Evolutionary conservation across 2,888 invertebrate species (phyloP).

Genomic region (Alloscopus bannaensis): DNA sequence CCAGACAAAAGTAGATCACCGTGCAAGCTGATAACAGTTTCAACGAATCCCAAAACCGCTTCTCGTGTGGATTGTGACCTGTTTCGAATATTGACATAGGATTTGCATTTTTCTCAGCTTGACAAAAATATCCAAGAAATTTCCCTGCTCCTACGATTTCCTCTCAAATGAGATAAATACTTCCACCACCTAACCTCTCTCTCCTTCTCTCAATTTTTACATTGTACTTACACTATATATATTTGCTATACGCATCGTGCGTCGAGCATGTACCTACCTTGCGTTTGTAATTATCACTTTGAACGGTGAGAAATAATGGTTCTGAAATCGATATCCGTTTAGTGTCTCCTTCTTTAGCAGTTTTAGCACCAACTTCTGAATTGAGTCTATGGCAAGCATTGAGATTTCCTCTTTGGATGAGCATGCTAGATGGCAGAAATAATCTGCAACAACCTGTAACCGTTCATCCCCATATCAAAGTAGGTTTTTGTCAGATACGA

Average conservation of each 20-base stretch:
- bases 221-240: too few species aligned
- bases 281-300: slow-evolving; percentile 67
- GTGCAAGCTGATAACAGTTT: slow-evolving; percentile 61
- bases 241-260: too few species aligned
- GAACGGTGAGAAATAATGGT: slow-evolving; percentile 61
- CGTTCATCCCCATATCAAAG: background rate
- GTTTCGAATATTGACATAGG: slow-evolving; percentile 19
- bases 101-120: background rate
- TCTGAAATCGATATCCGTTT: slow-evolving; percentile 67
- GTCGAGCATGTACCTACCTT: slow-evolving; percentile 49
- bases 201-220: background rate
- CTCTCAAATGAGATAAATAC: background rate
- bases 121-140: background rate
- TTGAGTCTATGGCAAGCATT: slow-evolving; percentile 65
- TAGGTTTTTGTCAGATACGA: background rate
- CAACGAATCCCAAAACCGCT: slow-evolving; percentile 61
- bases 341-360: slow-evolving; percentile 62
- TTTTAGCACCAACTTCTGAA: slow-evolving; percentile 57
- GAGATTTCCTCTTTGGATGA: slow-evolving; percentile 69
- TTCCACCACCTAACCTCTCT: slow-evolving; percentile 5
- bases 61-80: slow-evolving; percentile 56
- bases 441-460: slow-evolving; percentile 64
- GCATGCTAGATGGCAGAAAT: slow-evolving; percentile 66
- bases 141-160: background rate
- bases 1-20: slow-evolving; percentile 64